These are phyloP conservation scores for Tyrannus savana DNA, from an alignment of 2,113 vertebrate species.

Conservation along the genomic window DNA sequence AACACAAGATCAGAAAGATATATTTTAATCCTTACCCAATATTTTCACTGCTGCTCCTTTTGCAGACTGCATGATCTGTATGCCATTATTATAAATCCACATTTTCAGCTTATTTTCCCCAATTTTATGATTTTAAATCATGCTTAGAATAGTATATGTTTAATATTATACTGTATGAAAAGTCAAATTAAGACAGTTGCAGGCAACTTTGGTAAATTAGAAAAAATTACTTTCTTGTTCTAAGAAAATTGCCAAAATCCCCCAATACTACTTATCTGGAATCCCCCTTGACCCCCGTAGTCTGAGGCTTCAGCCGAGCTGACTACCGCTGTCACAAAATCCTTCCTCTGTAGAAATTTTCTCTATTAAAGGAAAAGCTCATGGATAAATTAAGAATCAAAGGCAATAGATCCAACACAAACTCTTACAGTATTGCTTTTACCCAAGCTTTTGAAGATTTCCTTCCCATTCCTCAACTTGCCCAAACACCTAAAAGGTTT, in stretches of 20 bases:
- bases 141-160: background rate
- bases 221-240: background rate
- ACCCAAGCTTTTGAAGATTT: slow-evolving; percentile 36
- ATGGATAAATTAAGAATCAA: background rate
- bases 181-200: background rate
- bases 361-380: background rate
- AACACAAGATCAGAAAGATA: background rate
- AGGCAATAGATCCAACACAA: background rate
- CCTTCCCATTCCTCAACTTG: background rate
- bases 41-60: background rate
- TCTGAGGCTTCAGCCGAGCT: background rate
- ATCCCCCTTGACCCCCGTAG: background rate
- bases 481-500: background rate
- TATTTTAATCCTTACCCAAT: slow-evolving; percentile 10
- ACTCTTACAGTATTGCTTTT: background rate
- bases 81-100: background rate
- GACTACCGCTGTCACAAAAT: background rate
- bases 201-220: background rate
- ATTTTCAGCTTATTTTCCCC: background rate
- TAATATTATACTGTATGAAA: background rate
- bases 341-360: background rate
- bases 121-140: background rate
- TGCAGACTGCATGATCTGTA: background rate
- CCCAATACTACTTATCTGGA: background rate
- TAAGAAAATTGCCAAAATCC: background rate